Percentiles rank a stretch among this genome's conserved stretches.
Conservation (phyloP, 2,888 invertebrate genomes). For the Limulus polyphemus region DNA sequence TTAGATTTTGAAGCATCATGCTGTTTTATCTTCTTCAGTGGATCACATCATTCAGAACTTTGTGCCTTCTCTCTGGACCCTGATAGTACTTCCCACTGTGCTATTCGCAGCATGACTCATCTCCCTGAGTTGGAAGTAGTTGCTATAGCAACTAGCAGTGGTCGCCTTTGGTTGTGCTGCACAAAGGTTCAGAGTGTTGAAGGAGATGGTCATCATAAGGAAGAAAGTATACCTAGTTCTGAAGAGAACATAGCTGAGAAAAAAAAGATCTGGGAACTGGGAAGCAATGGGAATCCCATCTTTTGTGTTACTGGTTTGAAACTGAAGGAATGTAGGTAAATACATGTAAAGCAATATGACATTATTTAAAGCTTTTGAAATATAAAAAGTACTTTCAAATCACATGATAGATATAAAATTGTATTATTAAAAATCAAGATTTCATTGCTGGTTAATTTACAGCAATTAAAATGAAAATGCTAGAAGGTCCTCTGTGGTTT, state of each 20-base stretch:
- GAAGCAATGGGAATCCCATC: slow-evolving; percentile 38
- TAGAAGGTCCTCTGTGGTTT: too few relatives aligned
- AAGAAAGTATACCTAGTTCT: slow-evolving; percentile 2
- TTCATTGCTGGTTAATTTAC: too few relatives aligned
- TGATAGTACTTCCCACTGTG: slow-evolving; percentile 45
- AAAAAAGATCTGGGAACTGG: slow-evolving; percentile 24
- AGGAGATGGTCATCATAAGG: neutral
- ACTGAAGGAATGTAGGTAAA: slow-evolving; percentile 30
- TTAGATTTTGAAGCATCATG: neutral
- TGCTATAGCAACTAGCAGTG: slow-evolving; percentile 67
- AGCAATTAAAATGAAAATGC: too few relatives aligned
- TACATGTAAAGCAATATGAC: too few relatives aligned
- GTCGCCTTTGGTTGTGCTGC: slow-evolving; percentile 58
- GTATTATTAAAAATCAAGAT: too few relatives aligned
- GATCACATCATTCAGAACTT: slow-evolving; percentile 40
- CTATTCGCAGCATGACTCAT: slow-evolving; percentile 54
- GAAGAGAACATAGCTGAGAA: neutral
- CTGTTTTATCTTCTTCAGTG: slow-evolving; percentile 15
- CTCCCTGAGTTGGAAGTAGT: slow-evolving; percentile 55
- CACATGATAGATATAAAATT: too few relatives aligned
- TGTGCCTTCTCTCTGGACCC: slow-evolving; percentile 51
- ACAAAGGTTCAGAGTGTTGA: slow-evolving; percentile 35
- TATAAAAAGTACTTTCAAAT: too few relatives aligned
- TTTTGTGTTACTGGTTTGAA: slow-evolving; percentile 53
- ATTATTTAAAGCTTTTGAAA: too few relatives aligned